These are phyloP conservation scores for Odobenus rosmarus DNA, from an alignment of 2,113 vertebrate species.

Conservation along the genomic window DNA sequence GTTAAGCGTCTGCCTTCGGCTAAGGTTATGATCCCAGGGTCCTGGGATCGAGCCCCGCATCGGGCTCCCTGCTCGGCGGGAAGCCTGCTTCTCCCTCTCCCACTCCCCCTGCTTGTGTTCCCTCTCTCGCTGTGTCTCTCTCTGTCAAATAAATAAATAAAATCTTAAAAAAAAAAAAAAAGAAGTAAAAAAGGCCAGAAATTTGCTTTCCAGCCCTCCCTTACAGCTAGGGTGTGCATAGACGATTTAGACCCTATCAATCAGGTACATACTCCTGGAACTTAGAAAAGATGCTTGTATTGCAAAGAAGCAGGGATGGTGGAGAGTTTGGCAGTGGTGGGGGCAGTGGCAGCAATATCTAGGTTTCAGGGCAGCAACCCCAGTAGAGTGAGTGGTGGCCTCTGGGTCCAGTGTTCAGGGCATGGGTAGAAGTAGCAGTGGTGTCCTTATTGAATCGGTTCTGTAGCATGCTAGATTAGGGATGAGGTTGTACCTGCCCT, in stretches of 20 bases:
- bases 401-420: not conserved
- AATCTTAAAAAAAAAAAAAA: no score
- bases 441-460: not conserved
- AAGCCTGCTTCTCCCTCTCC: no score
- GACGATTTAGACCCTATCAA: not conserved
- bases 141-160: no score
- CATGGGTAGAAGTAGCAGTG: no score
- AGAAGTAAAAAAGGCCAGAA: not conserved
- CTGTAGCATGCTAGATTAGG: not conserved
- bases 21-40: no score
- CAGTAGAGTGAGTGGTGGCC: not conserved
- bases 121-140: no score
- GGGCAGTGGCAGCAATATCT: not conserved
- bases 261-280: not conserved
- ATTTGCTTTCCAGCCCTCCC: not conserved
- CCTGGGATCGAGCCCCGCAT: no score
- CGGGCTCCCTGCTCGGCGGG: no score
- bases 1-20: no score
- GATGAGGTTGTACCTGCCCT: not conserved
- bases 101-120: no score
- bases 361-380: not conserved
- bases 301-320: not conserved
- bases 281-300: not conserved
- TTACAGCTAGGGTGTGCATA: not conserved
- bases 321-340: not conserved